Evolutionary conservation across 2,113 vertebrate species (phyloP).

Genomic region (Astur gentilis): DNA sequence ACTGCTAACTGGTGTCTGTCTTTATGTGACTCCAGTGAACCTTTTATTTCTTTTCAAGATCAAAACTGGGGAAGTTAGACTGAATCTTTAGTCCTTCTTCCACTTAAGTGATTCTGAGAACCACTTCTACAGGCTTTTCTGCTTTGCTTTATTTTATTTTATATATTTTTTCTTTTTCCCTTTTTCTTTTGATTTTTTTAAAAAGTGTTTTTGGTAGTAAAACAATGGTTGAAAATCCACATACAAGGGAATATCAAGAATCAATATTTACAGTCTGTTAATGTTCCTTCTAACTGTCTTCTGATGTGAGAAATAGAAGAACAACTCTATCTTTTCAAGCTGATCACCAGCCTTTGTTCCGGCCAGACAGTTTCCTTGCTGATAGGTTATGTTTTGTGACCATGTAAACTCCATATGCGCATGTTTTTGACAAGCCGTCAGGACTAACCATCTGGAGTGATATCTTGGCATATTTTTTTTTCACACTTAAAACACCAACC

Average conservation of each 20-base stretch:
- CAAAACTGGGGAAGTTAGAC: background rate
- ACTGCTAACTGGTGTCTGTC: background rate
- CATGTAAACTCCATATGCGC: background rate
- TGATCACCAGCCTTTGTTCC: background rate
- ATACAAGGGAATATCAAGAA: background rate
- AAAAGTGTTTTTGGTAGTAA: background rate
- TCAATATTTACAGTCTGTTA: background rate
- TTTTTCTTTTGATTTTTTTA: background rate
- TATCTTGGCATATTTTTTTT: background rate
- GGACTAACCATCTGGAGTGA: conserved; percentile 50
- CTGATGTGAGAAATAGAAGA: background rate
- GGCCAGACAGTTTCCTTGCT: background rate
- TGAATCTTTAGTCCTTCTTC: background rate
- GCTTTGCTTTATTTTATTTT: background rate
- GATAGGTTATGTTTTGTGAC: conserved; percentile 22
- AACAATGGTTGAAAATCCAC: background rate
- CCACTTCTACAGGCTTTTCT: background rate
- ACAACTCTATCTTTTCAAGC: background rate
- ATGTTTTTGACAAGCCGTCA: conserved; percentile 38
- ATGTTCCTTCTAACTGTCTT: background rate
- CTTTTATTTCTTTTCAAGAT: background rate
- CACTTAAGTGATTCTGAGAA: background rate
- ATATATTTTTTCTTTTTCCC: background rate
- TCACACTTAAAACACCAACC: conserved; percentile 17
- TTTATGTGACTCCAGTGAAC: background rate